Percentiles rank a stretch among this genome's conserved stretches.
phyloP scores from a whole-genome alignment of 1,140 invertebrate genomes.

The Tetragonula clypearis region DNA sequence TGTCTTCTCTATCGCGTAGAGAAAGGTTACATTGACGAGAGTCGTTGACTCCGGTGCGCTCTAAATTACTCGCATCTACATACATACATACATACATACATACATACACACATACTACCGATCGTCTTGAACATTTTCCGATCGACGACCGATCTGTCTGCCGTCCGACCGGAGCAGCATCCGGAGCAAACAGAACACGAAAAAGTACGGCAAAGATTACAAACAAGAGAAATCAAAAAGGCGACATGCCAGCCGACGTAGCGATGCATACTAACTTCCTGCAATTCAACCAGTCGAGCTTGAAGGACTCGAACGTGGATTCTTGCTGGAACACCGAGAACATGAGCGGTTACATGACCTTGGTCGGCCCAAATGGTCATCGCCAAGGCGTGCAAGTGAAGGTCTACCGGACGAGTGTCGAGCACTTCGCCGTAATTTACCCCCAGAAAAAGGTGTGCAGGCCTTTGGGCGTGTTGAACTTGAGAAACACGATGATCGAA shows the following conservation, averaged over 20 bases:
- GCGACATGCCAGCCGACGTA: constrained; percentile 80
- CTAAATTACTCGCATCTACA: background rate
- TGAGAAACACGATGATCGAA: constrained; percentile 84
- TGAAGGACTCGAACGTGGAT: constrained; percentile 72
- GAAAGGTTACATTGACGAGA: background rate
- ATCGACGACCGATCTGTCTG: background rate
- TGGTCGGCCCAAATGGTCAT: constrained; percentile 83
- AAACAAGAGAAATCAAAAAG: constrained; percentile 5
- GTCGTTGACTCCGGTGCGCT: background rate
- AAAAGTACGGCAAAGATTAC: background rate
- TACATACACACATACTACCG: background rate
- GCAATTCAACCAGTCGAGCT: constrained; percentile 71
- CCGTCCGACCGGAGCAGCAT: background rate
- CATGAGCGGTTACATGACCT: constrained; percentile 84
- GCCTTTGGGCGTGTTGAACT: constrained; percentile 85
- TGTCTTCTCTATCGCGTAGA: no score
- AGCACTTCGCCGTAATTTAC: constrained; percentile 87
- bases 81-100: background rate
- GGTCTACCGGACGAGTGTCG: constrained; percentile 85
- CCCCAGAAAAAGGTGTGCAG: constrained; percentile 85
- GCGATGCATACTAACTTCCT: constrained; percentile 77
- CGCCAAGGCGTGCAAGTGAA: constrained; percentile 85
- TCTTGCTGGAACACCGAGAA: constrained; percentile 84
- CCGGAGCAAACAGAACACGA: background rate
- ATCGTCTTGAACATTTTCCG: background rate